Evolutionary conservation across 1,140 invertebrate species (phyloP).

Genomic region (Bemisia tabaci): DNA sequence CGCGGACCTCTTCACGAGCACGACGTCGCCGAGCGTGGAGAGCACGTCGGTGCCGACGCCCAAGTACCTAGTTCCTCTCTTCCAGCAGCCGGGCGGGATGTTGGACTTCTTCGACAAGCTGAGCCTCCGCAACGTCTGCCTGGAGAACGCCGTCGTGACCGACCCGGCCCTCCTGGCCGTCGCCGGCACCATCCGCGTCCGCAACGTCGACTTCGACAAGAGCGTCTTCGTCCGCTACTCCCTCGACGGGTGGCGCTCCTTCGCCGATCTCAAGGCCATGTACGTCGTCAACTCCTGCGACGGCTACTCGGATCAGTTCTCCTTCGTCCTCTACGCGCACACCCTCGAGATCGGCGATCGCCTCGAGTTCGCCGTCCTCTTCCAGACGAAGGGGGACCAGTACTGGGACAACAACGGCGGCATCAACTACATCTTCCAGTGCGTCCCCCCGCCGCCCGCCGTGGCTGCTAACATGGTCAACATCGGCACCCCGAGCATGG

Average conservation of each 20-base stretch:
- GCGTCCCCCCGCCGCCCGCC: slow-evolving; percentile 39
- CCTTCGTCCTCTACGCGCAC: slow-evolving; percentile 52
- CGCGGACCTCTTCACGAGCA: slow-evolving; percentile 8
- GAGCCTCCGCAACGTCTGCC: slow-evolving; percentile 52
- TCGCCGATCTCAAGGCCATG: slow-evolving; percentile 61
- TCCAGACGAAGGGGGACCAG: slow-evolving; percentile 63
- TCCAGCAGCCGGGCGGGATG: slow-evolving; percentile 63
- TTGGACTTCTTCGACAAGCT: slow-evolving; percentile 65
- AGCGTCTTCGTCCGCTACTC: slow-evolving; percentile 75
- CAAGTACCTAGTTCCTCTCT: slow-evolving; percentile 51
- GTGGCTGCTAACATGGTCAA: slow-evolving; percentile 15
- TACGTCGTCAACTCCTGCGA: slow-evolving; percentile 84
- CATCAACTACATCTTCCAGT: slow-evolving; percentile 72
- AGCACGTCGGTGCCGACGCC: slow-evolving; percentile 36
- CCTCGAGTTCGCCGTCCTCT: slow-evolving; percentile 68
- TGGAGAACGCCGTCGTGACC: slow-evolving; percentile 69
- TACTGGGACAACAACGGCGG: slow-evolving; percentile 86
- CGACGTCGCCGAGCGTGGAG: slow-evolving; percentile 13
- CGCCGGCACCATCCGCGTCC: slow-evolving; percentile 70
- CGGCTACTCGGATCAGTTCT: slow-evolving; percentile 82
- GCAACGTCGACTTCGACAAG: slow-evolving; percentile 86
- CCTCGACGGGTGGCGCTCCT: slow-evolving; percentile 70
- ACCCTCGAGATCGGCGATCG: slow-evolving; percentile 54
- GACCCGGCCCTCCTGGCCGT: slow-evolving; percentile 58
- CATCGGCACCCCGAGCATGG: background rate